Conservation (phyloP, 2,797 vertebrate species). For the Notamacropus eugenii region DNA sequence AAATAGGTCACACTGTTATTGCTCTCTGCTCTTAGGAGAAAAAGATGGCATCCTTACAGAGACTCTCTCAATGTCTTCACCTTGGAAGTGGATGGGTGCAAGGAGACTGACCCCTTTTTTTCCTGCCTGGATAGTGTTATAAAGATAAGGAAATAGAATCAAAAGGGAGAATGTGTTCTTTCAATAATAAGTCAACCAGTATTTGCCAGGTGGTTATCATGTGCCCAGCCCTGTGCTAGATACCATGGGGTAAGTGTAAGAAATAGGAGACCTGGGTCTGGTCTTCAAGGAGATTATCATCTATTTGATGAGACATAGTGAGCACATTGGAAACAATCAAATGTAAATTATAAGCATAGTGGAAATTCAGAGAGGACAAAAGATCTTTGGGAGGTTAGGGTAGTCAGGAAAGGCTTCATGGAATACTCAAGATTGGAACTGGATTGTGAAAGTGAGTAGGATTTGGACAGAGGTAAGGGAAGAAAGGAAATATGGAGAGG, state of each 20-base stretch:
- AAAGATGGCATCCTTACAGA: not conserved
- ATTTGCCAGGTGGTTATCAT: fast-evolving
- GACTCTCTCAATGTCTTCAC: not conserved
- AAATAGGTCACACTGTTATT: not conserved
- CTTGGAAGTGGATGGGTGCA: not conserved
- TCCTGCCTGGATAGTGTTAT: not conserved
- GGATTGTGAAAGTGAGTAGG: not conserved
- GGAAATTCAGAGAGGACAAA: not conserved
- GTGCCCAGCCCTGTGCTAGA: not conserved
- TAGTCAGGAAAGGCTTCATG: not conserved
- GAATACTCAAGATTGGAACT: not conserved
- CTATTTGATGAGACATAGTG: not conserved
- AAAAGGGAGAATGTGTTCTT: not conserved
- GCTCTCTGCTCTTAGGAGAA: not conserved
- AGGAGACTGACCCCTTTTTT: no score
- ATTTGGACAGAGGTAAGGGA: not conserved
- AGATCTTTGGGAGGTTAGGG: not conserved
- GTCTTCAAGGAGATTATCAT: not conserved
- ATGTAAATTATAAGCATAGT: no score
- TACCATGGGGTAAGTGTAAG: not conserved
- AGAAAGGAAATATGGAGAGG: not conserved
- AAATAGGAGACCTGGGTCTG: not conserved
- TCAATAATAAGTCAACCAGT: not conserved
- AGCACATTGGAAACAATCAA: fast-evolving
- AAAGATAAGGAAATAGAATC: not conserved